These are phyloP conservation scores for Oegoconia quadripuncta DNA, from an alignment of 2,888 invertebrate species.

Conservation along the genomic window DNA sequence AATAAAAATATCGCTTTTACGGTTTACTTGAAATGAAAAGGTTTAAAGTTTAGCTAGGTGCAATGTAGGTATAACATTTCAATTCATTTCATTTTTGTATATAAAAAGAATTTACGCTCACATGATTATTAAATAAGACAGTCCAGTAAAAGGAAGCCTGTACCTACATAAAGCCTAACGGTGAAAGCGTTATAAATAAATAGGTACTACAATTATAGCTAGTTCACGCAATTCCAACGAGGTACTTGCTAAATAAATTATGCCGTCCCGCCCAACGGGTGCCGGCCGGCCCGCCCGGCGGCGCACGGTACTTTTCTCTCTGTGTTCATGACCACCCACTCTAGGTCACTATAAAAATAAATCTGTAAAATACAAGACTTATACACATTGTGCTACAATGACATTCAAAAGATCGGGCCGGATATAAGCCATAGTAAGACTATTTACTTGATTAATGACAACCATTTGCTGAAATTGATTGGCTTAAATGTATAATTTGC, in stretches of 20 bases:
- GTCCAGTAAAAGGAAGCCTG: no score
- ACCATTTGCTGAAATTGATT: no score
- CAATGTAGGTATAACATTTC: not conserved
- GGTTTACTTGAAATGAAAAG: no score
- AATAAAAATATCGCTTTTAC: no score
- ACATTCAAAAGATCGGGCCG: not conserved
- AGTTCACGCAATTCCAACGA: slow-evolving; percentile 14
- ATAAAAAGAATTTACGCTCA: no score
- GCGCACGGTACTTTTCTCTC: slow-evolving; percentile 8
- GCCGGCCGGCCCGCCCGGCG: slow-evolving; percentile 1
- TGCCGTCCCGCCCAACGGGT: slow-evolving; percentile 13
- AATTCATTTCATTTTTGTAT: no score
- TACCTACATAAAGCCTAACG: slow-evolving; percentile 15
- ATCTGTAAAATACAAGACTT: slow-evolving; percentile 8
- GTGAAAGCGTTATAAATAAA: slow-evolving; percentile 10
- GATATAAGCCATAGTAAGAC: no score
- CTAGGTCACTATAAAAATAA: slow-evolving; percentile 18
- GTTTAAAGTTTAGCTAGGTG: no score
- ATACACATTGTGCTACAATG: slow-evolving; percentile 7
- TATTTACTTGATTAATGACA: no score
- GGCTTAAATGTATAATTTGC: no score
- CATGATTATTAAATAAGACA: no score
- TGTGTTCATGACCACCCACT: slow-evolving; percentile 13
- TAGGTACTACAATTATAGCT: slow-evolving; percentile 18
- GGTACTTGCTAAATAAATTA: slow-evolving; percentile 18